Conservation (phyloP, 1,140 invertebrate species). For the Platyura marginata region DNA sequence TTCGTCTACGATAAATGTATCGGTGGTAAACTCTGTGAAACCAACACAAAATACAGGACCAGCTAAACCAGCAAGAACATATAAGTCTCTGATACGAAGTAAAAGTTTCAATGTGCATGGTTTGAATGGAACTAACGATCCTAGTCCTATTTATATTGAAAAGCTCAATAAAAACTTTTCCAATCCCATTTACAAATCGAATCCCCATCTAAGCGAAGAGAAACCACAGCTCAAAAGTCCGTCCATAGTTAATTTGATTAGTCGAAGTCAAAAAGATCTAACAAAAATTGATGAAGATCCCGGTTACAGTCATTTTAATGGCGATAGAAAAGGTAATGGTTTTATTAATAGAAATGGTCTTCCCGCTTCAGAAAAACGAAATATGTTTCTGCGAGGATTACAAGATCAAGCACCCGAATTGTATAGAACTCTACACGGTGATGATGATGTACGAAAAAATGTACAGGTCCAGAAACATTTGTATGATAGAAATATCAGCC, state of each 20-base stretch:
- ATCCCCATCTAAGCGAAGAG: slow-evolving; percentile 51
- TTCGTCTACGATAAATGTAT: slow-evolving; percentile 51
- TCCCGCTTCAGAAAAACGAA: slow-evolving; percentile 38
- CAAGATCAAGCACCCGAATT: slow-evolving; percentile 55
- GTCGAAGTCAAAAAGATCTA: slow-evolving; percentile 57
- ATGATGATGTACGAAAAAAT: slow-evolving; percentile 25
- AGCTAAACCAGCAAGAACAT: slow-evolving; percentile 51
- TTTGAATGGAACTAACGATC: slow-evolving; percentile 24
- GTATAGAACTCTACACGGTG: slow-evolving; percentile 45
- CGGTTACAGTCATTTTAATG: neutral
- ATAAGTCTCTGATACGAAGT: slow-evolving; percentile 55
- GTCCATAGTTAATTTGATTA: slow-evolving; percentile 64
- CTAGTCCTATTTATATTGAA: slow-evolving; percentile 25
- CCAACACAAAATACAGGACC: slow-evolving; percentile 27
- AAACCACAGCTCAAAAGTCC: slow-evolving; percentile 58
- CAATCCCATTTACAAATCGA: slow-evolving; percentile 44
- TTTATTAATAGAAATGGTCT: slow-evolving; percentile 28
- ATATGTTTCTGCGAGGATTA: slow-evolving; percentile 48
- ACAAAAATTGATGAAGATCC: slow-evolving; percentile 23
- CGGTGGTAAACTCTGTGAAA: slow-evolving; percentile 43
- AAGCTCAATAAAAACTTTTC: slow-evolving; percentile 19
- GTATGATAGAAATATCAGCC: neutral
- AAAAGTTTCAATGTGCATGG: slow-evolving; percentile 71
- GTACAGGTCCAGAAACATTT: neutral
- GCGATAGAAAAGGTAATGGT: slow-evolving; percentile 6